Base-by-base conservation (phyloP, 1,140 invertebrate genomes). In the Papilio machaon region DNA sequence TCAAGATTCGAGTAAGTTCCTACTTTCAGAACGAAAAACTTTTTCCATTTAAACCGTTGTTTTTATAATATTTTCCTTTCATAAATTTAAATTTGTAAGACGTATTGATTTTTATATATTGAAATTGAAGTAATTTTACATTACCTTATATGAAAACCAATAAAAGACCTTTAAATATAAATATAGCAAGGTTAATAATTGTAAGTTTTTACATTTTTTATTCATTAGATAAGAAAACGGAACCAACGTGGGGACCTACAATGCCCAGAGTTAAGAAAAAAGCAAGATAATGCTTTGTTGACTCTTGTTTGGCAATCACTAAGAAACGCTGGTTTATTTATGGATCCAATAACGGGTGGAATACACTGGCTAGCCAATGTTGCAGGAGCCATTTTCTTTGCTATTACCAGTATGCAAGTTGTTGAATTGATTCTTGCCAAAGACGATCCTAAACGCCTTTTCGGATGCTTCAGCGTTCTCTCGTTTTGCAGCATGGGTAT, bases 401-500 rank as follows among this genome's bases (percentile, higher is more conserved):
- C 82, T 0, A 87, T 83, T 11, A 88, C 80, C 13, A 30, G 87
- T 11, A 85, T 86, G 13, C 90, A 91, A 87, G 19, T 88, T 2
- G 82, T 89, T 52, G 83, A 77, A 13, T 43, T 92, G 2, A 46
- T 89, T 43, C 80, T 83, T 38, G 82, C 87, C 1, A 87, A 83
- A 79, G 82, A 87, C 19, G 86, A 93, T 70, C 77, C 81, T 0
- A 84, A 89, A n/a, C 85, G 79, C 46, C 79, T 92, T 0, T 90
- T 92, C 73, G 85, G 88, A 80, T 91, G 88, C 64, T 91, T 91
- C 70, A 91, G 91, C 74, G 81, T 91, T 8, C 67, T 91, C 10
- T 84, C 87, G 0, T 93, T 93, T 79, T 92, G 89, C 64, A 79
- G 85, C 3, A 89, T 93, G 86, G 91, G 90, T 5, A 70, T 89